Evolutionary conservation across 2,888 invertebrate genomes (phyloP), one percentile per base, ranked within the genome.

Genomic region (Stegana nigrithorax): DNA sequence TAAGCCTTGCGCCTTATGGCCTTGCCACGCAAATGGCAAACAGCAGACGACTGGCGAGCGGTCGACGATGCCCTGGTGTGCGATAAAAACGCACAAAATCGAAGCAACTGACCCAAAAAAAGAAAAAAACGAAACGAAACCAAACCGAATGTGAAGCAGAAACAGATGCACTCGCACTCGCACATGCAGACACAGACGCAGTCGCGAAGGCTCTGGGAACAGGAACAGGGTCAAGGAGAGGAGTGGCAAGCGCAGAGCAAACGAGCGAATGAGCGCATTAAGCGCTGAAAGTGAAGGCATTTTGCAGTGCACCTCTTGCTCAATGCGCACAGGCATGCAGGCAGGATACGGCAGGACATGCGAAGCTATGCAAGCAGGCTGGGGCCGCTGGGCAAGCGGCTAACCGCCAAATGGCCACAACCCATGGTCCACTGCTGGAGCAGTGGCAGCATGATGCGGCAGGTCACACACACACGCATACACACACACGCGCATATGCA

Each of bases 361-460:
- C n/a, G n/a, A n/a, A n/a, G n/a, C n/a, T n/a, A n/a, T n/a, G n/a
- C n/a, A n/a, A n/a, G n/a, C n/a, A n/a, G n/a, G n/a, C n/a, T n/a
- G 17, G 39, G 14, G 39, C 39, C 12, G 21, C 32, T 68, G 75
- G 65, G 65, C 73, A 69, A 75, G 68, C 57, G 75, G 75, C 73
- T 69, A 72, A 75, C 75, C 78, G 70, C 71, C 74, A 72, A 78
- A 74, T 68, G 78, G 76, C 78, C 75, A 59, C 78, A 74, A 62
- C 23, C 53, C 32, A 5, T 55, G 32, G 21, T 8, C 14, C 19
- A 21, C 7, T 17, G n/a, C 21, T 32, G 10, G 21, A 21, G 14
- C 36, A 4, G 12, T n/a, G n/a, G 21, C 25, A 29, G 21, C 17
- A 53, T n/a, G 56, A 21, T 27, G 26, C 25, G 19, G 19, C 17